Evolutionary conservation across 2,888 invertebrate species (phyloP), one percentile per base, ranked within the genome.

Genomic region (Uloborus plumipes): DNA sequence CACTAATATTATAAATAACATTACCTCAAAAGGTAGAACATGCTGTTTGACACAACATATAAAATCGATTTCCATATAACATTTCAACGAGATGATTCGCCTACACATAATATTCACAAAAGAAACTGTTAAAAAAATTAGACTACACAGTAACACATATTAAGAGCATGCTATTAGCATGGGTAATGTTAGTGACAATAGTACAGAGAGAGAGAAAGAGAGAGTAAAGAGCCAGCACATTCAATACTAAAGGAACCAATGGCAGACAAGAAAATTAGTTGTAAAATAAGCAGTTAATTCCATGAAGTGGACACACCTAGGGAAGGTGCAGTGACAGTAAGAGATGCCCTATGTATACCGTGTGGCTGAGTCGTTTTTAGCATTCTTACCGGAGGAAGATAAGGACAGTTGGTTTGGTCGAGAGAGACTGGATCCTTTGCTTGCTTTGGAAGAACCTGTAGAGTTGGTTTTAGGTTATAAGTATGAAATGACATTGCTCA

Each of bases 251-350:
- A 39, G 39, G 39, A 39, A 39, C 11, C 39, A 39, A 39, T 39
- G 39, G 73, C 53, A 72, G 65, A 39, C 20, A 16, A 66, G 67
- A 81, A 81, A 74, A 81, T 81, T 67, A 81, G 80, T 81, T 61
- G 53, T 66, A 66, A 66, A 66, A 66, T 51, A 66, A 50, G 47
- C 65, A 67, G 80, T 81, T 81, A 81, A 81, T 81, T 78, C 74
- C 80, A 81, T 81, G 80, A 81, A 81, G 59, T 81, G 80, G 80
- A 81, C 80, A 81, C 80, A 81, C 80, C 80, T 81, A 81, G 80
- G 77, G 77, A 70, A 81, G 79, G 79, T 73, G 73, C 79, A 81
- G 80, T 69, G 75, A 73, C 83, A 77, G 76, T 61, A 70, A 76
- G 73, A 81, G 65, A 65, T 72, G 77, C 83, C 77, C 67, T 83